Percentiles rank a stretch among this genome's conserved stretches.
These are phyloP conservation scores for Cephalopterus ornatus DNA, from an alignment of 2,113 vertebrate species.

Conservation along the genomic window DNA sequence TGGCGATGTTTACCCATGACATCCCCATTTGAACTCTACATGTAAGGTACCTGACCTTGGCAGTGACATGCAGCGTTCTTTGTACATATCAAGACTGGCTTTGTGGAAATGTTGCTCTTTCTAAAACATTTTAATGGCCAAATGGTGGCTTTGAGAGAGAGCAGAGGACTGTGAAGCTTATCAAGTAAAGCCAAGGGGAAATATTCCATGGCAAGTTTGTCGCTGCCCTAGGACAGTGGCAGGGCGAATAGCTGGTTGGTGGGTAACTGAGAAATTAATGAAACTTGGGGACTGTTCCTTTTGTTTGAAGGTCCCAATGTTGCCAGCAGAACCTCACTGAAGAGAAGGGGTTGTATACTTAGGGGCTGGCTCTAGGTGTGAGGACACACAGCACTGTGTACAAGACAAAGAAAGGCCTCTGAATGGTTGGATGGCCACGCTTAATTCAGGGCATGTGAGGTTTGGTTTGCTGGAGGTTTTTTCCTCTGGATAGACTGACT, in stretches of 20 bases:
- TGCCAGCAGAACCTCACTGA: not conserved
- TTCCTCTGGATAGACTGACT: not conserved
- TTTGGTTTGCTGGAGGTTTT: not conserved
- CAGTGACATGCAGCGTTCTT: fast-evolving
- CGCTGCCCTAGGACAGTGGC: not conserved
- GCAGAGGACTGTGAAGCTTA: not conserved
- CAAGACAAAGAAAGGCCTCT: not conserved
- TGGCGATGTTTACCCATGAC: not conserved
- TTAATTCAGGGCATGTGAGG: not conserved
- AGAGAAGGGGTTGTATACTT: not conserved
- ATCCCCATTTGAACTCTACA: not conserved
- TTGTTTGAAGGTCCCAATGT: not conserved
- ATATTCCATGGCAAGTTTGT: not conserved
- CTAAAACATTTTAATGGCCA: not conserved
- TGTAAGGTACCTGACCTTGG: not conserved
- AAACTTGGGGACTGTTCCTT: fast-evolving
- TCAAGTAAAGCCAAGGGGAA: not conserved
- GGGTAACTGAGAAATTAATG: not conserved
- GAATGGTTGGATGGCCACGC: not conserved
- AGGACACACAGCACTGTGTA: not conserved
- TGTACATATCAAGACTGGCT: not conserved
- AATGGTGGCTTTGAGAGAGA: not conserved
- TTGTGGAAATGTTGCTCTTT: not conserved
- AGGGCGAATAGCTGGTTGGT: not conserved
- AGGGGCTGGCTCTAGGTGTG: not conserved